phyloP scores from a whole-genome alignment of 2,797 vertebrate species.

The Knipowitschia caucasica region DNA sequence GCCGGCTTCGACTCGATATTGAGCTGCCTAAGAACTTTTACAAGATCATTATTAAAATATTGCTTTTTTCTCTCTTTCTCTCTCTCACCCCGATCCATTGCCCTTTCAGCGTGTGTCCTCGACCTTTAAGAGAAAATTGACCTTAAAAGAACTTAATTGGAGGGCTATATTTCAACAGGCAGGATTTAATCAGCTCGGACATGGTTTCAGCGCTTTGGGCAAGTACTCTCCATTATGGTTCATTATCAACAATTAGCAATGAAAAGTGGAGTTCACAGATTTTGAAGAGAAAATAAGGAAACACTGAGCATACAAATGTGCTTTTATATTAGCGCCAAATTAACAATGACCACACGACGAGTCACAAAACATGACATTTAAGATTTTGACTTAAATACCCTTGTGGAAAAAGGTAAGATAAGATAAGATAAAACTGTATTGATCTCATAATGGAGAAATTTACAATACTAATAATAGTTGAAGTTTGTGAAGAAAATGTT shows the following conservation, averaged over 20 bases:
- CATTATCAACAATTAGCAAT: background rate
- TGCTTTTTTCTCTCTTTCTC: slow-evolving; percentile 6
- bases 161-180: slow-evolving; percentile 7
- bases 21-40: slow-evolving; percentile 10
- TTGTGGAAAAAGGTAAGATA: too few relatives aligned
- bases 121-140: background rate
- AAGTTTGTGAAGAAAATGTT: too few relatives aligned
- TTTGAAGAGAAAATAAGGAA: background rate
- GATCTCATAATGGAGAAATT: too few relatives aligned
- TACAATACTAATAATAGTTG: too few relatives aligned
- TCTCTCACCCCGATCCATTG: slow-evolving; percentile 8
- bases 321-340: too few relatives aligned
- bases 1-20: too few relatives aligned
- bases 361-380: too few relatives aligned
- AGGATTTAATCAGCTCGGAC: slow-evolving; percentile 7
- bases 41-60: background rate
- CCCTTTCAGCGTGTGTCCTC: slow-evolving; percentile 7
- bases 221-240: background rate
- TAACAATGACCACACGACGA: too few relatives aligned
- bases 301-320: too few relatives aligned
- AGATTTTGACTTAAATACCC: too few relatives aligned
- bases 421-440: too few relatives aligned
- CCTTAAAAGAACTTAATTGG: slow-evolving; percentile 4
- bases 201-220: background rate
- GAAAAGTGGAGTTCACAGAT: slow-evolving; percentile 1